Conservation (phyloP, 2,113 vertebrate species). For the Tragelaphus scriptus region DNA sequence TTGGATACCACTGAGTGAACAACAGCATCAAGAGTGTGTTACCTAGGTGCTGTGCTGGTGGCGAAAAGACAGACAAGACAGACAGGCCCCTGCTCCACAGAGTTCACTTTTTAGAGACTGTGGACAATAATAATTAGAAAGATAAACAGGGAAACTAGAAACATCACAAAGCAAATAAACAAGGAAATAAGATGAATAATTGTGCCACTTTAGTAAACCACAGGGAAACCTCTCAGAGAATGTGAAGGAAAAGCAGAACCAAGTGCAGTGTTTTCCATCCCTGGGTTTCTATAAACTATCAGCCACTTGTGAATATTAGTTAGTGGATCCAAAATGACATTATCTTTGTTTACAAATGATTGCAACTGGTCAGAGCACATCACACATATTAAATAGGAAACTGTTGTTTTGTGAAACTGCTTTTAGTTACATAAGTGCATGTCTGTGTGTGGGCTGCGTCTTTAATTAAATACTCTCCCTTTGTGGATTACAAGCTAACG, state of each 20-base stretch:
- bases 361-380: neutral
- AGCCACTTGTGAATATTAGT: neutral
- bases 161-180: neutral
- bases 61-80: neutral
- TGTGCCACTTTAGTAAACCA: neutral
- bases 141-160: neutral
- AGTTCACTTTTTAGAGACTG: neutral
- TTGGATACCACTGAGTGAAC: neutral
- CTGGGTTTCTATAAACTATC: neutral
- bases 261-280: neutral
- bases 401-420: neutral
- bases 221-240: neutral
- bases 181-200: neutral
- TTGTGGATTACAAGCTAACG: neutral
- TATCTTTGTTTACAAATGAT: neutral
- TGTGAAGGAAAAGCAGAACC: neutral
- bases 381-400: neutral
- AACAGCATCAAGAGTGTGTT: neutral
- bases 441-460: neutral
- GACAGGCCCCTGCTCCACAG: rapidly evolving
- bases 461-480: neutral
- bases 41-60: rapidly evolving
- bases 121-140: neutral
- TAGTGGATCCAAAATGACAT: neutral
- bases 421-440: too few species aligned